Evolutionary conservation across 2,888 invertebrate genomes (phyloP), one percentile per base, ranked within the genome.

Genomic region (Electrophaes corylata): DNA sequence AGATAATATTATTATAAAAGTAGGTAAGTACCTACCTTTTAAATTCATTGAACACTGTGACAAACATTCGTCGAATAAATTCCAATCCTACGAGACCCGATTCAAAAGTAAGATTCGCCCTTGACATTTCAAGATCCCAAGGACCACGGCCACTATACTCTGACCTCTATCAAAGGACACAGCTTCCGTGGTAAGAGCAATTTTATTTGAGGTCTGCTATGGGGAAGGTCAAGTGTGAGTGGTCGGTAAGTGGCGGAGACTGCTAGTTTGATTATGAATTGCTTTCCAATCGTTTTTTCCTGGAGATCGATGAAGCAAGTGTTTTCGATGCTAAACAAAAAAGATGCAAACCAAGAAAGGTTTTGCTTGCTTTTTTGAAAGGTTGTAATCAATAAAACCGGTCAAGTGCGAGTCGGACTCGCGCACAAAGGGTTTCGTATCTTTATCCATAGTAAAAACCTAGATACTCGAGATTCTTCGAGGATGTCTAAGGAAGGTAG

Each of bases 251-350:
- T 76, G 76, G 66, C 56, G 53, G 69, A 62, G 64, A 64, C 66
- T 67, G 69, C 67, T 76, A 76, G 76, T 72, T 76, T 62, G 62
- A 76, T 76, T 76, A 69, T 43, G 58, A 60, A 62, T 62, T 55
- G 45, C 44, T 4, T 23, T 6, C 23, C 23, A n/a, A n/a, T 1
- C 5, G 20, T 20, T 20, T 39, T 35, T 12, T 35, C 14, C 35
- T 35, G 35, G 6, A 20, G 23, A 23, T 41, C 41, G 23, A 16
- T 29, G 14, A 14, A 14, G 35, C 3, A n/a, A 35, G 1, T 35
- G 12, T 35, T 20, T 20, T 20, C n/a, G n/a, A n/a, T n/a, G n/a
- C n/a, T n/a, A n/a, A n/a, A n/a, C n/a, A n/a, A n/a, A n/a, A n/a
- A n/a, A n/a, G n/a, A n/a, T n/a, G n/a, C n/a, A n/a, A n/a, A n/a